Conservation (phyloP, 2,888 invertebrate species). For the Tipula lateralis region DNA sequence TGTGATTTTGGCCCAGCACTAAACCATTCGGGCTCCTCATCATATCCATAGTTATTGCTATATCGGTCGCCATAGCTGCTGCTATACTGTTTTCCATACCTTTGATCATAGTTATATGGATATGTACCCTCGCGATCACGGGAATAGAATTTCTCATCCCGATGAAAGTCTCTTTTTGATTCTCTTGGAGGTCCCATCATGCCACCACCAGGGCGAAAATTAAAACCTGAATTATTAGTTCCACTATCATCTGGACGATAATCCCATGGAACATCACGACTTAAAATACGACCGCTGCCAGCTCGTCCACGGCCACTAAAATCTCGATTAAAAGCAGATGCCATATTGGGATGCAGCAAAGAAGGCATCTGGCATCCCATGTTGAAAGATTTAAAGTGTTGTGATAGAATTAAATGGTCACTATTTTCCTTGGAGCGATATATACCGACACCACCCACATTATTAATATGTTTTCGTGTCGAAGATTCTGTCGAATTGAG, state of each 20-base stretch:
- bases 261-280: slow-evolving; percentile 24
- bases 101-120: not conserved
- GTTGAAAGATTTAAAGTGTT: not conserved
- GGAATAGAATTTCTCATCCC: not conserved
- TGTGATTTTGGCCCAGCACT: slow-evolving; percentile 47
- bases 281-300: slow-evolving; percentile 24
- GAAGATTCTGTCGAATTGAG: not conserved
- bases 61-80: not conserved
- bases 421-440: not conserved
- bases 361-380: not conserved
- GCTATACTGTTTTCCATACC: not conserved
- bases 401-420: not conserved
- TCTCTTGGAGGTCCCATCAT: not conserved
- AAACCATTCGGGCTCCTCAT: slow-evolving; percentile 46
- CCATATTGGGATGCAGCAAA: not conserved
- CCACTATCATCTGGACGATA: not conserved
- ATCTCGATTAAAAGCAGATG: slow-evolving; percentile 1
- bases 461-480: not conserved
- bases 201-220: not conserved
- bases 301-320: not conserved
- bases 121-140: not conserved
- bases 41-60: not conserved
- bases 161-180: not conserved
- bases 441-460: not conserved
- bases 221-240: not conserved